Evolutionary conservation across 2,888 invertebrate genomes (phyloP), one percentile per base, ranked within the genome.

Genomic region (Parasteatoda lunata): DNA sequence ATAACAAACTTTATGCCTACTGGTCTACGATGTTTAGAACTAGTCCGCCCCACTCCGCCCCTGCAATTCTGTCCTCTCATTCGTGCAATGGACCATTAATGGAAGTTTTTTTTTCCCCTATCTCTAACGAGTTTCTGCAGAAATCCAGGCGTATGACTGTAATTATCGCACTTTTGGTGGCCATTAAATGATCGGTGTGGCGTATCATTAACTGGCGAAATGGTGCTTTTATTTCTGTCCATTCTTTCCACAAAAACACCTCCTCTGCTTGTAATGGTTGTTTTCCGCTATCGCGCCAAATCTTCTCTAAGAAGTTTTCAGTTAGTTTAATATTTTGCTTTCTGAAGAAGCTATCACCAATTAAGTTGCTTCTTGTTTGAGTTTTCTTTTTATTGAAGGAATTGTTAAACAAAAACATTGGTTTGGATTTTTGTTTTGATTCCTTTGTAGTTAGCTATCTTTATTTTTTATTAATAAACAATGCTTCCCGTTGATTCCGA

Each of bases 131-230:
- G 79, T 66, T 85, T 52, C 45, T 80, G 51, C 59, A 82, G 83
- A 71, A 77, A 84, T 77, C 77, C 71, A 9, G 66, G 51, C 49
- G 45, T 45, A 73, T 66, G 65, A 59, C 84, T 80, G 85, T 81
- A 86, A 86, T 86, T 86, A 86, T 86, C 80, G 77, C 85, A 80
- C 85, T 80, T 81, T 75, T 70, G 77, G 77, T 73, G 75, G 66
- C 84, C 84, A 79, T 85, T 85, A 85, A 85, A 79, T 71, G 84
- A 79, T 85, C 84, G 84, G 84, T 70, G 51, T 69, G 84, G 79
- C 75, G 80, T 86, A 71, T 86, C 85, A 86, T 86, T 86, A 86
- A 85, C 79, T 79, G 52, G 65, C 76, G 52, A 65, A 85, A 86
- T 86, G 80, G 85, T 48, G 84, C 79, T 85, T 85, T 85, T 79